Evolutionary conservation across 2,888 invertebrate genomes (phyloP).

Genomic region (Hypercompe scribonia): DNA sequence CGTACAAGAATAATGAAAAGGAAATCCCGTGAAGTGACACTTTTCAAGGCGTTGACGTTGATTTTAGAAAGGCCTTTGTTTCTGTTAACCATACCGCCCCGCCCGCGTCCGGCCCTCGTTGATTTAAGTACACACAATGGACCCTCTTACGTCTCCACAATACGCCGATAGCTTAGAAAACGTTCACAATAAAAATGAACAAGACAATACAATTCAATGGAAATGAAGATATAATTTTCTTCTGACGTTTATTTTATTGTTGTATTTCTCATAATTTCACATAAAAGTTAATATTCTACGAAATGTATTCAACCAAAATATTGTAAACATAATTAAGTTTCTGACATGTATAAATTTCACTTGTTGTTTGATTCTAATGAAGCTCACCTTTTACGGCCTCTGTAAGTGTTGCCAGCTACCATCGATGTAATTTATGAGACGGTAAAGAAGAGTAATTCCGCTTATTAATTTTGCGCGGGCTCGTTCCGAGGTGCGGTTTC

Average conservation of each 20-base stretch:
- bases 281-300: not conserved
- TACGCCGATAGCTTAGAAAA: conserved; percentile 79
- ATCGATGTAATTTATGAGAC: conserved; percentile 81
- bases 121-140: conserved; percentile 79
- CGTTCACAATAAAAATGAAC: conserved; percentile 77
- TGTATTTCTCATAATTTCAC: conserved; percentile 11
- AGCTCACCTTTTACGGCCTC: conserved; percentile 72
- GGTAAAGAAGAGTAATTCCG: conserved; percentile 80
- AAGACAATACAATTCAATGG: conserved; percentile 74
- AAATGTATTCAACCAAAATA: not conserved
- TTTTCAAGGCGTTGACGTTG: conserved; percentile 71
- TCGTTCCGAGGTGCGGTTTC: conserved; percentile 72
- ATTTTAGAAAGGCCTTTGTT: conserved; percentile 79
- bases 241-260: conserved; percentile 57
- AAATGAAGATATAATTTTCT: conserved; percentile 73
- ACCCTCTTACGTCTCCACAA: conserved; percentile 70
- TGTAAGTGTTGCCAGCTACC: conserved; percentile 74
- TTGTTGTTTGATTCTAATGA: conserved; percentile 76
- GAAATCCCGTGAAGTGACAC: conserved; percentile 65
- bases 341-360: conserved; percentile 57
- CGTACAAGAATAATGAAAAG: conserved; percentile 58
- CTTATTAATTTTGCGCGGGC: conserved; percentile 81
- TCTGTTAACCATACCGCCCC: conserved; percentile 68
- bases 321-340: conserved; percentile 1
- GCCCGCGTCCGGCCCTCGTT: conserved; percentile 66